Evolutionary conservation across 2,888 invertebrate species (phyloP), one percentile per base, ranked within the genome.

Genomic region (Tubulanus polymorphus): DNA sequence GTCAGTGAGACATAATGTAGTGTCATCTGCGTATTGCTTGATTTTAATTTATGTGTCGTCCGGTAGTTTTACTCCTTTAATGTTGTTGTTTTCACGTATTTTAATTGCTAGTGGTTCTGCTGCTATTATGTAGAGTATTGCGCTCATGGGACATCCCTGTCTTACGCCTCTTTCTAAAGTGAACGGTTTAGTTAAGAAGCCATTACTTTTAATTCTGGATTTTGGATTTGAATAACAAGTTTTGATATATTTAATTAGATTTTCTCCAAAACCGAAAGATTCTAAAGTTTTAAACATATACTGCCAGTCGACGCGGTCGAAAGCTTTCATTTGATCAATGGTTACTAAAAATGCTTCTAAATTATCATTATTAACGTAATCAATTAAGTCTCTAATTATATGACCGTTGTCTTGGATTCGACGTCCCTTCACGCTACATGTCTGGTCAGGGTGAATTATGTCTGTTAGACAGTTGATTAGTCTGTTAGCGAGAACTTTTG

Each of bases 251-350:
- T 60, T 32, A 28, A 63, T 55, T 28, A 66, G 61, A 32, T 52
- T 37, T 25, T 53, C 25, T 25, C 58, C 51, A 61, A 67, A 64
- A n/a, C 63, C 62, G 53, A 61, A 65, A 8, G 54, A 27, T 8
- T 50, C 2, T 32, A 67, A 48, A 5, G 54, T 52, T 46, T 60
- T 50, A 55, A 58, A 61, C 25, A 67, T n/a, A 53, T 56, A 65
- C n/a, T 56, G 50, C 49, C 62, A 60, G 27, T 53, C 57, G 10
- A 65, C 65, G 32, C 64, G 51, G 48, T 66, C 64, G 35, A 66
- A 66, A 1, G 64, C 64, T 37, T 66, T 67, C 45, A 61, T 63
- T 52, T 66, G 67, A 45, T 67, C 66, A 28, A 64, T 32, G 54
- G 37, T 51, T 32, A 64, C 59, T 48, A 64, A 62, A 37, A 54